A percentile compares a stretch with the other conserved stretches of the same genome.
These are phyloP conservation scores for Andrena marginata DNA, from an alignment of 2,888 invertebrate species.

Conservation along the genomic window DNA sequence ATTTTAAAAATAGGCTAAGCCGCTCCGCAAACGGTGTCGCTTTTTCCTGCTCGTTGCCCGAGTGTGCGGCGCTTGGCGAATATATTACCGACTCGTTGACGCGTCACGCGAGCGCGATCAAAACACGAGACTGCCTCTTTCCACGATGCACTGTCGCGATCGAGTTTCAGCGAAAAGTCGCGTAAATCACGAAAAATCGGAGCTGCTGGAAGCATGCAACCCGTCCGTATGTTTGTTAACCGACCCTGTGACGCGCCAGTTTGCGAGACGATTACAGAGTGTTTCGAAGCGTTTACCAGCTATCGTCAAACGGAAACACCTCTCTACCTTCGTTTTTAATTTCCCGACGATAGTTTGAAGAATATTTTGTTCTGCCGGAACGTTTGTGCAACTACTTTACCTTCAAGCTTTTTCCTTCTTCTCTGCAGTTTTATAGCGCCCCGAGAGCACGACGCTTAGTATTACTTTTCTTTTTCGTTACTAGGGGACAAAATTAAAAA, in stretches of 20 bases:
- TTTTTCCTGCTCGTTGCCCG: neutral
- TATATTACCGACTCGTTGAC: constrained; percentile 1
- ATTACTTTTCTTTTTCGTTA: too few species aligned
- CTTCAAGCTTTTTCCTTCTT: too few species aligned
- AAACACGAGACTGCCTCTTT: constrained; percentile 1
- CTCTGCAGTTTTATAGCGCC: too few species aligned
- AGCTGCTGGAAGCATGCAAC: neutral
- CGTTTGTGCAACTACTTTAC: too few species aligned
- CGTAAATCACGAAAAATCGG: neutral
- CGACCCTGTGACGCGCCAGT: neutral
- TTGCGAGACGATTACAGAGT: neutral
- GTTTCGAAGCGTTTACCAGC: neutral
- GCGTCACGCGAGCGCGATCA: neutral
- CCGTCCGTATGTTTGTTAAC: neutral
- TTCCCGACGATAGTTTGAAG: neutral
- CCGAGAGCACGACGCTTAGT: too few species aligned
- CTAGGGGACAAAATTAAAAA: too few species aligned
- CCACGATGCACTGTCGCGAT: neutral
- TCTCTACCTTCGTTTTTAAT: neutral
- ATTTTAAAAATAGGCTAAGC: constrained; percentile 8
- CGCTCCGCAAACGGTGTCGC: neutral
- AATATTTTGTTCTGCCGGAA: too few species aligned
- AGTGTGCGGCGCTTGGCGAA: neutral
- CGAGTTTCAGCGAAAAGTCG: neutral
- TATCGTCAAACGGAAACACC: too few species aligned